These are phyloP conservation scores for Nerophis lumbriciformis DNA, from an alignment of 2,113 vertebrate species.

Conservation along the genomic window DNA sequence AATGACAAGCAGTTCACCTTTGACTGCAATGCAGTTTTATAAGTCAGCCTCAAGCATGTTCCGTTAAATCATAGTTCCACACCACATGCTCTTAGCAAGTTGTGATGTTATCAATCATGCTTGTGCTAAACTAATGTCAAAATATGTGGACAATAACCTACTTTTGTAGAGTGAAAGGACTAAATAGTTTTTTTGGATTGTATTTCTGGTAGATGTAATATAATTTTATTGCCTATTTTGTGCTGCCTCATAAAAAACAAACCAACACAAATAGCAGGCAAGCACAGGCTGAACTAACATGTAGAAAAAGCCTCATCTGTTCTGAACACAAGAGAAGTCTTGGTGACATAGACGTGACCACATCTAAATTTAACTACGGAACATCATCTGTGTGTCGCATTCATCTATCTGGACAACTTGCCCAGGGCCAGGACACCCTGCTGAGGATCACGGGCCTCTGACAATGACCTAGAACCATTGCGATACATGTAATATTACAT, in stretches of 20 bases:
- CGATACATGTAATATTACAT: constrained; percentile 40
- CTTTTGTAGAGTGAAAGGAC: neutral
- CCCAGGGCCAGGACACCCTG: constrained; percentile 51
- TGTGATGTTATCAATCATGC: neutral
- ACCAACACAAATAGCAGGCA: neutral
- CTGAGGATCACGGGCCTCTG: constrained; percentile 65
- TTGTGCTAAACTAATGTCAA: neutral
- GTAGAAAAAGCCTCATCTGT: constrained; percentile 24
- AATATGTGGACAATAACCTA: neutral
- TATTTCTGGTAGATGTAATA: neutral
- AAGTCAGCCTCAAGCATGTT: neutral
- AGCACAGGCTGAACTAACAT: constrained; percentile 19
- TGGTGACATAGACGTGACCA: constrained; percentile 43
- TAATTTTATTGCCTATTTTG: no score
- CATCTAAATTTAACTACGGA: constrained; percentile 53
- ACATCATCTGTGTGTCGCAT: constrained; percentile 45
- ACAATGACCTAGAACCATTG: constrained; percentile 49
- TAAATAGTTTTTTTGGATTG: neutral
- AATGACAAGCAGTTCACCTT: no score
- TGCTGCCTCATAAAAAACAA: constrained; percentile 1
- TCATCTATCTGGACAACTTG: constrained; percentile 48
- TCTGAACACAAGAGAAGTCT: constrained; percentile 50
- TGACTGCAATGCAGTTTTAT: neutral
- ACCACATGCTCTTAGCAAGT: neutral
- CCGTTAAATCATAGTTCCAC: neutral